Conservation (phyloP, 2,797 vertebrate genomes). For the Eleutherodactylus coqui region DNA sequence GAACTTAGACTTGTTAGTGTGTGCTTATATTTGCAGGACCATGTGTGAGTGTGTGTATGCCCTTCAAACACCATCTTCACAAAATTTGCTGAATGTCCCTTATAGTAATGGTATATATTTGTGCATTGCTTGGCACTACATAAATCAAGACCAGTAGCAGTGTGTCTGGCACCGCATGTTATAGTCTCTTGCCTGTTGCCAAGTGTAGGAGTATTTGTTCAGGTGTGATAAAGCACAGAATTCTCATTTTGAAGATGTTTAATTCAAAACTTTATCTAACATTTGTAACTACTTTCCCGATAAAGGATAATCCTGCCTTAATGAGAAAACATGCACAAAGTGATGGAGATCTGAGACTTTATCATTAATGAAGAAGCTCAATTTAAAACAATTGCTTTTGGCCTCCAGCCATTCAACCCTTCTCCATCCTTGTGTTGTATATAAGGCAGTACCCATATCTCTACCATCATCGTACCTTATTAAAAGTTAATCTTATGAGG, state of each 20-base stretch:
- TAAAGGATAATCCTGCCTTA: neutral
- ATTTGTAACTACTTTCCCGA: neutral
- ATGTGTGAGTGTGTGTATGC: too few species aligned
- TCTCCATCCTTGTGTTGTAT: neutral
- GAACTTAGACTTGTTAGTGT: too few species aligned
- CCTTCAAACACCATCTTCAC: neutral
- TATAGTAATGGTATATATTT: neutral
- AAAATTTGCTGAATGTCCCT: neutral
- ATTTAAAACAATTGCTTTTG: neutral
- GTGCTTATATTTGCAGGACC: too few species aligned
- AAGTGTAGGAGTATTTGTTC: slow-evolving; percentile 2
- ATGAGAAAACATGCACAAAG: neutral
- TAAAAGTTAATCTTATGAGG: slow-evolving; percentile 15
- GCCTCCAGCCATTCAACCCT: neutral
- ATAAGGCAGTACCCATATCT: slow-evolving; percentile 3
- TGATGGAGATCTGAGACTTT: neutral
- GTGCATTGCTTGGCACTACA: neutral
- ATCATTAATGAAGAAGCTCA: slow-evolving; percentile 24
- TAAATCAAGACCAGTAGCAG: neutral
- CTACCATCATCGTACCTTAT: slow-evolving; percentile 12
- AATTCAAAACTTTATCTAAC: neutral
- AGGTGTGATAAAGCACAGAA: neutral
- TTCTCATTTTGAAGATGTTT: neutral
- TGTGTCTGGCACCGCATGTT: neutral
- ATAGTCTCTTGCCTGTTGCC: neutral